A percentile compares a stretch with the other conserved stretches of the same genome.
phyloP scores from a whole-genome alignment of 2,888 invertebrate species.

The Tupiocoris notatus region DNA sequence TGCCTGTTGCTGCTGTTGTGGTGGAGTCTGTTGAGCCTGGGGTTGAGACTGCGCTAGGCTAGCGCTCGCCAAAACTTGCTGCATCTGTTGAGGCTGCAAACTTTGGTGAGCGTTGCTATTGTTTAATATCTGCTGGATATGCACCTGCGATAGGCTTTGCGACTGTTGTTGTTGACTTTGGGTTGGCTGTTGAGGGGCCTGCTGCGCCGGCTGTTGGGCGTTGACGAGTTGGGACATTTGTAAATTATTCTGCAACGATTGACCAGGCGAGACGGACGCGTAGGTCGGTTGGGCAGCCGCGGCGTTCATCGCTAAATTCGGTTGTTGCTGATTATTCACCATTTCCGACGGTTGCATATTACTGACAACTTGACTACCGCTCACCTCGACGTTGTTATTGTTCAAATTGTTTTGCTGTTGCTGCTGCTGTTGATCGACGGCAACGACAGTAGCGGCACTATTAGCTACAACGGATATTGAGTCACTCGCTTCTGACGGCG shows the following conservation, averaged over 20 bases:
- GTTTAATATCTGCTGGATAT: constrained; percentile 50
- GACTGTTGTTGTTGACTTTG: constrained; percentile 47
- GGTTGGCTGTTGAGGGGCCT: constrained; percentile 46
- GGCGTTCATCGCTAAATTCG: background rate
- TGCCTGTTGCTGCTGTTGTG: constrained; percentile 52
- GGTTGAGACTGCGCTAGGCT: constrained; percentile 58
- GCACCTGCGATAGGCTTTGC: constrained; percentile 50
- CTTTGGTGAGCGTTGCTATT: constrained; percentile 51
- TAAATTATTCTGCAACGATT: constrained; percentile 51
- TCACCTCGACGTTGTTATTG: constrained; percentile 21
- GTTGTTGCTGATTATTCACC: constrained; percentile 41
- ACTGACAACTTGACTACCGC: background rate
- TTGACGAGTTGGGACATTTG: constrained; percentile 44
- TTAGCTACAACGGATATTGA: constrained; percentile 17
- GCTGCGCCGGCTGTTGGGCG: constrained; percentile 47
- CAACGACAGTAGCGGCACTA: constrained; percentile 32
- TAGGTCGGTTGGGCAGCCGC: constrained; percentile 47
- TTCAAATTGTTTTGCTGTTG: constrained; percentile 43
- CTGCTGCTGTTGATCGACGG: constrained; percentile 34
- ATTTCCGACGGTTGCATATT: constrained; percentile 37
- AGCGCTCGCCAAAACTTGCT: constrained; percentile 52
- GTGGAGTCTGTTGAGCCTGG: constrained; percentile 48
- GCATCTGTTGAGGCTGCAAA: constrained; percentile 52
- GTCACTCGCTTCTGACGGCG: constrained; percentile 33
- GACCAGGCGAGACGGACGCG: constrained; percentile 52